These are phyloP conservation scores for Zaprionus lineosus DNA, from an alignment of 2,888 invertebrate species.

Conservation along the genomic window DNA sequence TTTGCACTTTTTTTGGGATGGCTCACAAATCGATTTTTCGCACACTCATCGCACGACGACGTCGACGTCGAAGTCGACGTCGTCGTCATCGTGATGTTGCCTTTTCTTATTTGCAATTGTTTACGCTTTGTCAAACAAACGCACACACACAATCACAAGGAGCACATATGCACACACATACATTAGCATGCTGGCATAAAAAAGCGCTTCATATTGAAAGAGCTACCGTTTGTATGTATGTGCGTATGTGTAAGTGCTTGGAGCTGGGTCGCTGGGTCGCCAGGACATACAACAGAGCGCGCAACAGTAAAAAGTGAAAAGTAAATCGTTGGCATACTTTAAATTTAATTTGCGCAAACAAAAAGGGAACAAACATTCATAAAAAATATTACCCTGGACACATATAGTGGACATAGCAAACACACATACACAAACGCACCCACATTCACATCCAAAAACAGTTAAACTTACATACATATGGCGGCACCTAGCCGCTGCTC, in stretches of 20 bases:
- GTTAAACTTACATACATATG: constrained; percentile 13
- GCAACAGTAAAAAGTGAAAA: constrained; percentile 71
- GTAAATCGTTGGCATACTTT: constrained; percentile 74
- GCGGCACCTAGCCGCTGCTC: constrained; percentile 51
- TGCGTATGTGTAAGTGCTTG: constrained; percentile 12
- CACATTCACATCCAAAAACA: constrained; percentile 2
- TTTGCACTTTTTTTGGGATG: constrained; percentile 66
- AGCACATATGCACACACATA: not conserved
- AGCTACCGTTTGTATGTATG: not conserved
- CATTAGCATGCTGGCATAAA: not conserved
- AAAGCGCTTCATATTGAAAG: too few species aligned
- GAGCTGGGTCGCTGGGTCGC: constrained; percentile 42
- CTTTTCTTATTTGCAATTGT: constrained; percentile 68
- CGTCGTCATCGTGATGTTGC: constrained; percentile 29
- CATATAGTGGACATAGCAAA: constrained; percentile 15
- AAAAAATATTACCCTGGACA: constrained; percentile 12
- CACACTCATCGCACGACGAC: constrained; percentile 62
- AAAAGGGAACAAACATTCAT: constrained; percentile 30
- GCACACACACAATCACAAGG: constrained; percentile 25
- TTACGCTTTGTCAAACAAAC: constrained; percentile 71
- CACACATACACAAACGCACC: constrained; percentile 12
- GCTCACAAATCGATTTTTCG: constrained; percentile 75
- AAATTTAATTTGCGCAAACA: constrained; percentile 75
- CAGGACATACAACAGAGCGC: constrained; percentile 56
- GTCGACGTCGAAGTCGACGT: constrained; percentile 15